phyloP scores from a whole-genome alignment of 1,140 invertebrate species.

The Diorhabda sublineata region DNA sequence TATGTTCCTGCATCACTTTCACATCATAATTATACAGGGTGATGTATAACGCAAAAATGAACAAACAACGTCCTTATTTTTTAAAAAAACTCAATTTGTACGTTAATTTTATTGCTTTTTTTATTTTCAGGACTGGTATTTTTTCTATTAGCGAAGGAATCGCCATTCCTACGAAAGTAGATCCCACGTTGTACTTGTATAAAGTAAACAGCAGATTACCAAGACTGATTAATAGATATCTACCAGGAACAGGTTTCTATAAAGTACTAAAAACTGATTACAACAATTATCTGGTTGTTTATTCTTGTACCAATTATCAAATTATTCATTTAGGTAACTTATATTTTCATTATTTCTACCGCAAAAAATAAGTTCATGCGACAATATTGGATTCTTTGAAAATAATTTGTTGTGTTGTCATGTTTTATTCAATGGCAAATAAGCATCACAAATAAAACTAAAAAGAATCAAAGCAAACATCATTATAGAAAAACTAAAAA shows the following conservation, averaged over 20 bases:
- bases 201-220: constrained; percentile 59
- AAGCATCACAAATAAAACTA: no score
- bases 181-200: constrained; percentile 53
- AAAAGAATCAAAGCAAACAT: no score
- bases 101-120: not conserved
- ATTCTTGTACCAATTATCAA: constrained; percentile 63
- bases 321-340: constrained; percentile 55
- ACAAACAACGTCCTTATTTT: no score
- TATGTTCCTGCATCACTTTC: no score
- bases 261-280: constrained; percentile 69
- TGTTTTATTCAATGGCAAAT: no score
- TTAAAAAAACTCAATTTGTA: no score
- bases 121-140: constrained; percentile 51
- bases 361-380: no score
- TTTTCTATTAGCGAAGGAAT: constrained; percentile 48
- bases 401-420: no score
- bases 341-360: not conserved
- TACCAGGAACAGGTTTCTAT: constrained; percentile 65
- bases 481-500: no score
- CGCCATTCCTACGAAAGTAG: constrained; percentile 49
- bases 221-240: constrained; percentile 56
- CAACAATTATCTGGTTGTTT: constrained; percentile 62
- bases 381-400: no score
- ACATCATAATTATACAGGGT: no score
- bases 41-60: no score